These are phyloP conservation scores for Coptodon bakossiorum DNA, from an alignment of 2,113 vertebrate genomes.

Conservation along the genomic window DNA sequence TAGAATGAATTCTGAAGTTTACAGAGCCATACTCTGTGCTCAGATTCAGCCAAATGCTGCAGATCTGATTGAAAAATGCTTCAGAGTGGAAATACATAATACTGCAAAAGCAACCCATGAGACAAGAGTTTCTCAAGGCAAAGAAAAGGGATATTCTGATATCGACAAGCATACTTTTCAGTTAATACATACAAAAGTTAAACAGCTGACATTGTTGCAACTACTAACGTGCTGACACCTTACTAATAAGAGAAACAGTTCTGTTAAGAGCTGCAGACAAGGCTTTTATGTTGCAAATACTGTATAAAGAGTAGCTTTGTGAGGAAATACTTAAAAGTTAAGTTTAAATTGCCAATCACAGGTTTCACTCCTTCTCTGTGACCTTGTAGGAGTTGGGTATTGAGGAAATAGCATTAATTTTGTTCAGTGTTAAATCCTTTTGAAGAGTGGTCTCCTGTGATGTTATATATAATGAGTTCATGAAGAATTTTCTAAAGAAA, in stretches of 20 bases:
- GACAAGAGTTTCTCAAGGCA: neutral
- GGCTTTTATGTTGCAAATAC: conserved; percentile 18
- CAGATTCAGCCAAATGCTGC: neutral
- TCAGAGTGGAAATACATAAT: neutral
- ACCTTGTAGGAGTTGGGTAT: neutral
- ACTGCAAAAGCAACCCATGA: neutral
- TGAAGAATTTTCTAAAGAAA: neutral
- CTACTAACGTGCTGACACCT: neutral
- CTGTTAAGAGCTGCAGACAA: conserved; percentile 15
- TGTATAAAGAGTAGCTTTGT: conserved; percentile 14
- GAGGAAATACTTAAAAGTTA: conserved; percentile 28
- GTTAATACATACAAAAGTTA: neutral
- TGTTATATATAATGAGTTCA: conserved; percentile 32
- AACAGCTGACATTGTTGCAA: neutral
- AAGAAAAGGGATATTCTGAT: neutral
- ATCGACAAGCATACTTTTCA: neutral
- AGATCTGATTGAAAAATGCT: neutral
- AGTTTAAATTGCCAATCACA: conserved; percentile 34
- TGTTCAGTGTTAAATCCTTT: conserved; percentile 12
- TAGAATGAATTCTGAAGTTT: neutral
- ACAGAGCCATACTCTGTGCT: neutral
- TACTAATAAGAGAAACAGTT: neutral
- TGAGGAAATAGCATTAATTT: conserved; percentile 12
- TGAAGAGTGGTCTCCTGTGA: conserved; percentile 26
- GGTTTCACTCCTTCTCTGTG: conserved; percentile 1